A percentile compares a stretch with the other conserved stretches of the same genome.
phyloP scores from a whole-genome alignment of 2,797 vertebrate genomes.

The Fundulus diaphanus region DNA sequence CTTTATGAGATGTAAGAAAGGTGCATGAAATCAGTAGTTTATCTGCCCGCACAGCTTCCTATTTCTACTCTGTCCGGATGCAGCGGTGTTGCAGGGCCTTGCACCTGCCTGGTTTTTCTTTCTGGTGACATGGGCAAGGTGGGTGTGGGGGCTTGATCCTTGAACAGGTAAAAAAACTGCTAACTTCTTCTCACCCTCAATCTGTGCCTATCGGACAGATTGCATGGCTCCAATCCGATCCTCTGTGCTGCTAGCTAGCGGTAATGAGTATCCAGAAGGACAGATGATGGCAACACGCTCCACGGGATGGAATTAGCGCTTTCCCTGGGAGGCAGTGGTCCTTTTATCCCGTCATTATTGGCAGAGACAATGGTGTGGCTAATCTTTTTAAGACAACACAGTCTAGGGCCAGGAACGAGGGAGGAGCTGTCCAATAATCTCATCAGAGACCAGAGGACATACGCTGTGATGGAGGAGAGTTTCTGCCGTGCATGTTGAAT shows the following conservation, averaged over 20 bases:
- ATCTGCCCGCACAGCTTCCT: conserved; percentile 27
- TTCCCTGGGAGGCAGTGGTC: conserved; percentile 56
- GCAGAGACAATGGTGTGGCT: conserved; percentile 70
- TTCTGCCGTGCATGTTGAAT: conserved; percentile 62
- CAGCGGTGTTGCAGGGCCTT: conserved; percentile 20
- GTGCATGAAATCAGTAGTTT: conserved; percentile 35
- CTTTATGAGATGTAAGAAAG: conserved; percentile 38
- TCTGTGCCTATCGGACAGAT: conserved; percentile 32
- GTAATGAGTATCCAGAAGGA: conserved; percentile 60
- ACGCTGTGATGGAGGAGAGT: conserved; percentile 46
- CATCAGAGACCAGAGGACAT: conserved; percentile 68
- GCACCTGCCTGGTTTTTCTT: conserved; percentile 21
- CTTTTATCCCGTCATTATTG: conserved; percentile 71
- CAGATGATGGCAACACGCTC: conserved; percentile 62
- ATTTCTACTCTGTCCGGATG: conserved; percentile 35
- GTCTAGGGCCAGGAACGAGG: conserved; percentile 48
- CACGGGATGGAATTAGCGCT: conserved; percentile 63
- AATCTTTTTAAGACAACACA: conserved; percentile 74
- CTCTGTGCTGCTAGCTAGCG: conserved; percentile 39
- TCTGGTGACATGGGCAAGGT: not conserved
- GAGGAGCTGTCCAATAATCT: conserved; percentile 67
- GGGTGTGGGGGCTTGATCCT: not conserved
- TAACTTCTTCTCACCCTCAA: not conserved
- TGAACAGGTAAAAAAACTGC: conserved; percentile 34
- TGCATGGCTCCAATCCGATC: conserved; percentile 45